Evolutionary conservation across 2,113 vertebrate genomes (phyloP).

Genomic region (Zosterops hypoxanthus): DNA sequence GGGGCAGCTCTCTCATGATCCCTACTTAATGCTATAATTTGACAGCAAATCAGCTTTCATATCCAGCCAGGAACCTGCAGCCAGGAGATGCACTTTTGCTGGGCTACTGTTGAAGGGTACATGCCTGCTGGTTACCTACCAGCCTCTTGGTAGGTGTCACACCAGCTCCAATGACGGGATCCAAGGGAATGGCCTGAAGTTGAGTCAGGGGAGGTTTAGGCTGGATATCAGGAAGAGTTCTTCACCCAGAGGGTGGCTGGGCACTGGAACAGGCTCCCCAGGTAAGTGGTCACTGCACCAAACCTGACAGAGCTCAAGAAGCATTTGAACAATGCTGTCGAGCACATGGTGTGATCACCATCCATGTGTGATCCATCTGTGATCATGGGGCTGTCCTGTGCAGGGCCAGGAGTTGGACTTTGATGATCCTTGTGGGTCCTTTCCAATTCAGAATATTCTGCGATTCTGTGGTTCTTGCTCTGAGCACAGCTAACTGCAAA

Average conservation of each 20-base stretch:
- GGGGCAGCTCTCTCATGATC: not conserved
- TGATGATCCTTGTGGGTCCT: not conserved
- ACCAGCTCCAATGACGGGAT: not conserved
- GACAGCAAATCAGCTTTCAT: not conserved
- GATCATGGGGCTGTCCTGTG: not conserved
- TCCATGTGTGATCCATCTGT: no score
- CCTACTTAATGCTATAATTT: conserved; percentile 9
- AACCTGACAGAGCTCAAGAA: not conserved
- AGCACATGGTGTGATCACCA: not conserved
- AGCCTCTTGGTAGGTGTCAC: not conserved
- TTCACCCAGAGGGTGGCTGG: fast-evolving
- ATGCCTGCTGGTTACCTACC: not conserved
- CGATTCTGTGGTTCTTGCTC: not conserved
- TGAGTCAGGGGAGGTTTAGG: not conserved
- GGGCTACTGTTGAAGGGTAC: not conserved
- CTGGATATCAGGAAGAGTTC: not conserved
- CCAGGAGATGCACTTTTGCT: not conserved
- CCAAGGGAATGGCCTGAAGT: not conserved
- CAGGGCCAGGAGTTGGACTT: not conserved
- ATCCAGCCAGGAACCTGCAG: not conserved
- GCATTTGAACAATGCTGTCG: not conserved
- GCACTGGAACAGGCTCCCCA: not conserved
- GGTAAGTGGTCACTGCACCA: not conserved
- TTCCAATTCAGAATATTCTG: not conserved
- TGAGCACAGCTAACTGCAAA: not conserved